A percentile compares a stretch with the other conserved stretches of the same genome.
phyloP scores from a whole-genome alignment of 2,113 vertebrate genomes.

The Parotia lawesii region DNA sequence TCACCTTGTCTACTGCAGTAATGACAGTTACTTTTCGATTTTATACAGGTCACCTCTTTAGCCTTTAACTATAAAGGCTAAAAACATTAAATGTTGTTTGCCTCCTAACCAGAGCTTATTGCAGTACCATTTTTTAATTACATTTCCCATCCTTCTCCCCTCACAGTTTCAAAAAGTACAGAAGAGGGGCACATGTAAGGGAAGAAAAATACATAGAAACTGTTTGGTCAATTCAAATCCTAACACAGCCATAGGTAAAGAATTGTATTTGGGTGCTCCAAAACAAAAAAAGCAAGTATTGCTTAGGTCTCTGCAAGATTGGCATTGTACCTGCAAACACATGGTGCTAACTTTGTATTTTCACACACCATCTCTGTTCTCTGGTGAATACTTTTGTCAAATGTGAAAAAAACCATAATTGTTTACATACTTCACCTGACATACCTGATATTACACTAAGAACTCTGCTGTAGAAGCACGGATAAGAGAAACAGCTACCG shows the following conservation, averaged over 20 bases:
- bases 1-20: background rate
- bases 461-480: background rate
- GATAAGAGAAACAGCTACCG: background rate
- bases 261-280: background rate
- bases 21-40: background rate
- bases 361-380: background rate
- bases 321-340: background rate
- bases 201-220: background rate
- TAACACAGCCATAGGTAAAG: background rate
- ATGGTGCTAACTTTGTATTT: background rate
- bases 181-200: rapidly evolving
- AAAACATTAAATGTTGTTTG: background rate
- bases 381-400: background rate
- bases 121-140: background rate
- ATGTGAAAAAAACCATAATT: rapidly evolving
- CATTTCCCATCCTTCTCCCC: background rate
- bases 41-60: background rate
- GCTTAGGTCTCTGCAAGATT: background rate
- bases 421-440: background rate
- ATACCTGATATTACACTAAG: background rate
- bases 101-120: background rate
- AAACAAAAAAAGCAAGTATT: background rate
- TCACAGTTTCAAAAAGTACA: background rate
- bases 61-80: no score
- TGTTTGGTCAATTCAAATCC: background rate